phyloP scores from a whole-genome alignment of 2,888 invertebrate species.

The Chouioia cunea region DNA sequence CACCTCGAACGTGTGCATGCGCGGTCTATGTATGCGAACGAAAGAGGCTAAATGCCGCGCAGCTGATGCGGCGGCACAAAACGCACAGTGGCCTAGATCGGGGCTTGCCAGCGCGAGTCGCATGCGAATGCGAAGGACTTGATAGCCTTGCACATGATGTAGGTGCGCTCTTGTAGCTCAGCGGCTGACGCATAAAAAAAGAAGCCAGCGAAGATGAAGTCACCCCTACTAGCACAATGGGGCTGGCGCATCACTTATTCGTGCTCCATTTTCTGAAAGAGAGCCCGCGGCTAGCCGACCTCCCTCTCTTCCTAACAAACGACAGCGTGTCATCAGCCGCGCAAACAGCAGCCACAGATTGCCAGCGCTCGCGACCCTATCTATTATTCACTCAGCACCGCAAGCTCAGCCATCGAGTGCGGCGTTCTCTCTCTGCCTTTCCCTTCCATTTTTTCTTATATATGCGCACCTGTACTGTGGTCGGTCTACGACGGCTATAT shows the following conservation, averaged over 20 bases:
- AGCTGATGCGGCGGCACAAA: constrained; percentile 18
- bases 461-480: no score
- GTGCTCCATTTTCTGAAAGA: constrained; percentile 59
- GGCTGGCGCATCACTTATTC: constrained; percentile 63
- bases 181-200: background rate
- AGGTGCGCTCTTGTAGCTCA: background rate
- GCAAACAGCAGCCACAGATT: constrained; percentile 67
- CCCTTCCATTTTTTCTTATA: no score
- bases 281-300: constrained; percentile 1
- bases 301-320: background rate
- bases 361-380: constrained; percentile 65
- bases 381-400: constrained; percentile 64
- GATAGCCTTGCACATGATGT: background rate
- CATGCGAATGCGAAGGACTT: background rate
- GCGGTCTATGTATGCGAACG: background rate
- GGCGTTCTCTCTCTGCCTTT: no score
- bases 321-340: constrained; percentile 60
- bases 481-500: no score
- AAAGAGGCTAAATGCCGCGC: constrained; percentile 20
- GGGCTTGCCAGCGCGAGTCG: constrained; percentile 43
- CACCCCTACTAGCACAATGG: constrained; percentile 54
- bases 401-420: constrained; percentile 8
- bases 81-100: constrained; percentile 51
- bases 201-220: background rate
- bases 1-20: background rate